phyloP scores from a whole-genome alignment of 2,113 vertebrate genomes.

The Azemiops feae region DNA sequence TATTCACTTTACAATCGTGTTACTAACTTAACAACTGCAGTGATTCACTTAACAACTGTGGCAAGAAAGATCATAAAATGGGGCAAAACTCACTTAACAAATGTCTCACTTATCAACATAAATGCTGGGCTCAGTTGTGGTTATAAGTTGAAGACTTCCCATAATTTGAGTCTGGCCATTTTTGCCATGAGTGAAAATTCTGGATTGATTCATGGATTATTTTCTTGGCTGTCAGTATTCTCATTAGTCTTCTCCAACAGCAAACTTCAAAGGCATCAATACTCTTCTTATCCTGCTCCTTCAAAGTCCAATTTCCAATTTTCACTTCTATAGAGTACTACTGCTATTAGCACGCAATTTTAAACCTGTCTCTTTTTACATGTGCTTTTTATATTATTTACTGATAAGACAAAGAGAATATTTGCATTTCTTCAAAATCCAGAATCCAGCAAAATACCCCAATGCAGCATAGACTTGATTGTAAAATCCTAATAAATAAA shows the following conservation, averaged over 20 bases:
- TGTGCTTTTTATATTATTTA: neutral
- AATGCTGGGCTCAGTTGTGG: neutral
- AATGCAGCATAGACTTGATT: neutral
- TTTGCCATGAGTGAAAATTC: neutral
- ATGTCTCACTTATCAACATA: neutral
- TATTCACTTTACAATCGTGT: neutral
- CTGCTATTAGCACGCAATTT: neutral
- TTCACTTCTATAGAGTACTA: neutral
- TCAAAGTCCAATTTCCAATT: neutral
- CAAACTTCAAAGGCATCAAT: neutral
- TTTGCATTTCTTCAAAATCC: neutral
- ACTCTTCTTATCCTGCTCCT: neutral
- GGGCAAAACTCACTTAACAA: neutral
- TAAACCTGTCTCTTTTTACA: neutral
- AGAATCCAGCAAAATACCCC: neutral
- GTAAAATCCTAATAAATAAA: neutral
- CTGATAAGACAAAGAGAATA: neutral
- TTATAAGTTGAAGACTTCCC: neutral
- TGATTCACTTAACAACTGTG: neutral
- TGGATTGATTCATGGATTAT: neutral
- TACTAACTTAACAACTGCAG: neutral
- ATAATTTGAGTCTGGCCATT: neutral
- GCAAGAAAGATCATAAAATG: neutral
- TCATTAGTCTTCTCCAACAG: neutral
- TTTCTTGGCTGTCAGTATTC: neutral